Evolutionary conservation across 2,113 vertebrate species (phyloP).

Genomic region (Cololabis saira): DNA sequence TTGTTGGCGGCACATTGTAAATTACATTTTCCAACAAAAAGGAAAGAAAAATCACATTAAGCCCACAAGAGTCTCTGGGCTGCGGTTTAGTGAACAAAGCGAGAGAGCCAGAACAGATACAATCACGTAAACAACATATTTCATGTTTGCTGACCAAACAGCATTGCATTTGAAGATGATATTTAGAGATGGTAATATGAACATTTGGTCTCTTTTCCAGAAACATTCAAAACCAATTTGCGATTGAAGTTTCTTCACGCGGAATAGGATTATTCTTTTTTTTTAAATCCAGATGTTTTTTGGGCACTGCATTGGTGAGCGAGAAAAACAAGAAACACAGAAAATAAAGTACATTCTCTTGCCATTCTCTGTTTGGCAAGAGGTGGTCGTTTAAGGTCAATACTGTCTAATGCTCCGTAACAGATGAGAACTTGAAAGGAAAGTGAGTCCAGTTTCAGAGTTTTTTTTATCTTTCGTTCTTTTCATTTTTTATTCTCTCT

Average conservation of each 20-base stretch:
- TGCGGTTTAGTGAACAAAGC: not conserved
- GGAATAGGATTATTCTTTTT: too few species aligned
- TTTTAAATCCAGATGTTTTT: too few species aligned
- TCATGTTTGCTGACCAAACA: not conserved
- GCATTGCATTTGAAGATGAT: too few species aligned
- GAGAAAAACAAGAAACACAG: slow-evolving; percentile 8
- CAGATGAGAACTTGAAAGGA: slow-evolving; percentile 27
- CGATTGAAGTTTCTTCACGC: too few species aligned
- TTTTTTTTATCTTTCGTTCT: not conserved
- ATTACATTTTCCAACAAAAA: too few species aligned
- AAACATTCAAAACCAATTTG: slow-evolving; percentile 24
- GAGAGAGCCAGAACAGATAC: slow-evolving; percentile 19
- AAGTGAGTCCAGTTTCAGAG: not conserved
- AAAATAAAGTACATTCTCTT: slow-evolving; percentile 7
- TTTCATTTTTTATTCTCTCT: not conserved
- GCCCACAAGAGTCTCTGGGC: not conserved
- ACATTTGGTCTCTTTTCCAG: slow-evolving; percentile 21
- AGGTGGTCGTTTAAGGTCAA: slow-evolving; percentile 57
- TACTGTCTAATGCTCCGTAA: slow-evolving; percentile 12
- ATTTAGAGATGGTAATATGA: slow-evolving; percentile 23
- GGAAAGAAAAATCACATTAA: not conserved
- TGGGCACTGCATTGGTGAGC: not conserved
- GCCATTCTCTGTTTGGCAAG: not conserved
- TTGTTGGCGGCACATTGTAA: too few species aligned
- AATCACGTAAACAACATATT: slow-evolving; percentile 26